Evolutionary conservation across 2,797 vertebrate species (phyloP).

Genomic region (Heteromormyrus szaboi): DNA sequence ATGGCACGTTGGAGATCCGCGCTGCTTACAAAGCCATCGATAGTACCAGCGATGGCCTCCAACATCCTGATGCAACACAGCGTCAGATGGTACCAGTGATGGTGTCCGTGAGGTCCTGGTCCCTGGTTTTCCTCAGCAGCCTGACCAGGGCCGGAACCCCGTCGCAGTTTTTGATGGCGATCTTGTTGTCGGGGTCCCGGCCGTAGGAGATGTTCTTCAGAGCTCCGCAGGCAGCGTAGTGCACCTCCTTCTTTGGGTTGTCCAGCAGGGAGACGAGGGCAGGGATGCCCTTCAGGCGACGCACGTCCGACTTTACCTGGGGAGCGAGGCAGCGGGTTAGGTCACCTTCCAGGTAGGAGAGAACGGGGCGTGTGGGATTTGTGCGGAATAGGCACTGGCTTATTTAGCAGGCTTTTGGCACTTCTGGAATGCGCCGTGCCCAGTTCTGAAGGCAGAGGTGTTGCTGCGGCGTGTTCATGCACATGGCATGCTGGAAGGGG

Average conservation of each 20-base stretch:
- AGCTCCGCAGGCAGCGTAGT: constrained; percentile 86
- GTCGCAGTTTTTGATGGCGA: constrained; percentile 95
- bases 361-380: not conserved
- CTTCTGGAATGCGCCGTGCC: not conserved
- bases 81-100: constrained; percentile 73
- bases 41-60: not conserved
- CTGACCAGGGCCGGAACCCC: constrained; percentile 82
- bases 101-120: constrained; percentile 86
- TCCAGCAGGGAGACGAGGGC: constrained; percentile 85
- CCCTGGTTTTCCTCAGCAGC: constrained; percentile 80
- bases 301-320: constrained; percentile 67
- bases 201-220: constrained; percentile 96
- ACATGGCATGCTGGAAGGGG: constrained; percentile 17
- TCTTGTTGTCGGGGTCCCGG: constrained; percentile 88
- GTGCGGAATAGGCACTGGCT: not conserved
- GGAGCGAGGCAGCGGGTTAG: not conserved
- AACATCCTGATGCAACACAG: not conserved
- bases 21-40: not conserved
- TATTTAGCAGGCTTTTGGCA: not conserved
- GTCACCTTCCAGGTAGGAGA: not conserved
- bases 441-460: not conserved
- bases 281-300: constrained; percentile 84
- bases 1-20: not conserved
- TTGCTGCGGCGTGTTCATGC: not conserved
- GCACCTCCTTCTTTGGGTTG: constrained; percentile 88